phyloP scores from a whole-genome alignment of 2,797 vertebrate genomes.

The Myotis myotis region DNA sequence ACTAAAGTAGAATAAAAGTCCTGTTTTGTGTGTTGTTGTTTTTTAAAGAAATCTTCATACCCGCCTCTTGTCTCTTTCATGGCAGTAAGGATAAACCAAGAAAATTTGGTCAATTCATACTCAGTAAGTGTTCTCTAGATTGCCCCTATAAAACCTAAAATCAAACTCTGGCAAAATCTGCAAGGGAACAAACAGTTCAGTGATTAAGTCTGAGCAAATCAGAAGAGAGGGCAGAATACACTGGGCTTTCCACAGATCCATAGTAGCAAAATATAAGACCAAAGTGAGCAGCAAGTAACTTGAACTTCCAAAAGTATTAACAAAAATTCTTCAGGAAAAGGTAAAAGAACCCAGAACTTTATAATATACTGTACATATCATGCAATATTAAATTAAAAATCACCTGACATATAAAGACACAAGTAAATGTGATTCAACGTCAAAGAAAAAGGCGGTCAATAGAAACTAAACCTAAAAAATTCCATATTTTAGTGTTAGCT shows the following conservation, averaged over 20 bases:
- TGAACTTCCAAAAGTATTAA: not conserved
- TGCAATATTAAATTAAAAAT: not conserved
- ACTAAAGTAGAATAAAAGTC: not conserved
- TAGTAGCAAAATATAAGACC: not conserved
- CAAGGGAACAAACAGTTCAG: constrained; percentile 5
- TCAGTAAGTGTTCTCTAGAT: constrained; percentile 4
- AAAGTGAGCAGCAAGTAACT: not conserved
- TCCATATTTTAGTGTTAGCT: not conserved
- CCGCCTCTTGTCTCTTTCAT: not conserved
- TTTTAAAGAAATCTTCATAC: not conserved
- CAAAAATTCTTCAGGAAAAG: not conserved
- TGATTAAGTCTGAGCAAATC: not conserved
- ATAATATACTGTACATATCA: not conserved
- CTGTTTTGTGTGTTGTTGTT: not conserved
- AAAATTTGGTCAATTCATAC: constrained; percentile 23
- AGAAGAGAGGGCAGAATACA: not conserved
- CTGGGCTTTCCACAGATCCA: not conserved
- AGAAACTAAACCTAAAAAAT: constrained; percentile 31
- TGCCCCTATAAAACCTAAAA: not conserved
- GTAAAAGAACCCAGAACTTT: not conserved
- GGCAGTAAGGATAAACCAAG: not conserved
- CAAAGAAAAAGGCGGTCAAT: not conserved
- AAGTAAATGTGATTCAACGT: not conserved
- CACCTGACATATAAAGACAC: not conserved
- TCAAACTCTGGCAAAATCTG: not conserved